phyloP scores from a whole-genome alignment of 2,797 vertebrate genomes.

The Podarcis siculus region DNA sequence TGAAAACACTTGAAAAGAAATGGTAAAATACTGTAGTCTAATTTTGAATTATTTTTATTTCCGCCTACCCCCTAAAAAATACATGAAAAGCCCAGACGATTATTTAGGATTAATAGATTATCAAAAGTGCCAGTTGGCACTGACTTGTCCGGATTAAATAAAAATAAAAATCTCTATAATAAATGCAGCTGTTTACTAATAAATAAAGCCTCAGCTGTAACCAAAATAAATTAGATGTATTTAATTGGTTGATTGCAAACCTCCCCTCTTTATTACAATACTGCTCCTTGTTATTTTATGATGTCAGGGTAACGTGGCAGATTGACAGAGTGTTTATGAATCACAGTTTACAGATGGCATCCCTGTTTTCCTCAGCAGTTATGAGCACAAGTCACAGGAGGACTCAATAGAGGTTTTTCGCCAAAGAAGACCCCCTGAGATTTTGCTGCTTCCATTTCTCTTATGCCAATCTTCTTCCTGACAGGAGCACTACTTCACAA shows the following conservation, averaged over 20 bases:
- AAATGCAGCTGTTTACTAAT: constrained; percentile 88
- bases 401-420: constrained; percentile 79
- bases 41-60: constrained; percentile 65
- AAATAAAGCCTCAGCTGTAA: constrained; percentile 89
- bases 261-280: constrained; percentile 84
- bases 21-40: no score
- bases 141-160: constrained; percentile 48
- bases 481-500: constrained; percentile 77
- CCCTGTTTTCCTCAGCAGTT: constrained; percentile 81
- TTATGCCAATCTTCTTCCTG: constrained; percentile 79
- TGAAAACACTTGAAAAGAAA: constrained; percentile 27
- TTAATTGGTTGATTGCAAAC: constrained; percentile 84
- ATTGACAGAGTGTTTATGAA: constrained; percentile 87
- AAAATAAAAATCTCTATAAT: constrained; percentile 74
- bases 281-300: constrained; percentile 84
- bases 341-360: constrained; percentile 89
- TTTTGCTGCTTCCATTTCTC: constrained; percentile 80
- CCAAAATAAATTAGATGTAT: constrained; percentile 86
- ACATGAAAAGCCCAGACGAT: constrained; percentile 77
- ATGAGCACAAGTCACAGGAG: constrained; percentile 81
- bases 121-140: constrained; percentile 81
- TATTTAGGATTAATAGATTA: constrained; percentile 85
- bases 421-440: constrained; percentile 84
- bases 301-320: constrained; percentile 85
- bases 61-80: constrained; percentile 18